phyloP scores from a whole-genome alignment of 2,888 invertebrate species.

The Hypomecis punctinalis region DNA sequence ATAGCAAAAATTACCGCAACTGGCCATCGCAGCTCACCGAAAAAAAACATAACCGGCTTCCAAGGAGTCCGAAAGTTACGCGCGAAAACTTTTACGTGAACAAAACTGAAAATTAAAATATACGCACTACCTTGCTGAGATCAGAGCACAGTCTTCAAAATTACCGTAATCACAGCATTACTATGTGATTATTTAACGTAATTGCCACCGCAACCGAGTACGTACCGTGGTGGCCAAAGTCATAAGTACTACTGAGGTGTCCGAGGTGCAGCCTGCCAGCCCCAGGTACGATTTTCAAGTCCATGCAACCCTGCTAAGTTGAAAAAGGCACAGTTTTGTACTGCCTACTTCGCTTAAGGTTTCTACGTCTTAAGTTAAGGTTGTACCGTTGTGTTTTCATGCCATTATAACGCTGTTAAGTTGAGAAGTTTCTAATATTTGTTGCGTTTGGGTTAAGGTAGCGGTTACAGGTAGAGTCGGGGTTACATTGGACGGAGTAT shows the following conservation, averaged over 20 bases:
- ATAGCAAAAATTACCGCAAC: constrained; percentile 36
- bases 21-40: constrained; percentile 25
- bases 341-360: constrained; percentile 33
- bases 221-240: constrained; percentile 54
- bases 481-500: constrained; percentile 56
- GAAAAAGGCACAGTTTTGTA: constrained; percentile 45
- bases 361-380: constrained; percentile 23
- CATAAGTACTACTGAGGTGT: constrained; percentile 68
- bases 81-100: constrained; percentile 17
- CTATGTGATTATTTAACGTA: constrained; percentile 49
- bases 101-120: constrained; percentile 37
- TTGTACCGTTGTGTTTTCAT: constrained; percentile 23
- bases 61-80: constrained; percentile 14
- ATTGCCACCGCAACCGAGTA: constrained; percentile 43
- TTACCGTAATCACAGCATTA: constrained; percentile 70
- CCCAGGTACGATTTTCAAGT: constrained; percentile 78
- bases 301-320: constrained; percentile 57
- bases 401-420: constrained; percentile 9
- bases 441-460: neutral
- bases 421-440: constrained; percentile 8
- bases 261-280: constrained; percentile 50
- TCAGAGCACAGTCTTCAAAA: constrained; percentile 61
- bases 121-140: constrained; percentile 61
- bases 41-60: constrained; percentile 41
- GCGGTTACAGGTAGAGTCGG: constrained; percentile 9